A percentile compares a stretch with the other conserved stretches of the same genome.
phyloP scores from a whole-genome alignment of 2,797 vertebrate species.

The Brachyrhaphis roseni region DNA sequence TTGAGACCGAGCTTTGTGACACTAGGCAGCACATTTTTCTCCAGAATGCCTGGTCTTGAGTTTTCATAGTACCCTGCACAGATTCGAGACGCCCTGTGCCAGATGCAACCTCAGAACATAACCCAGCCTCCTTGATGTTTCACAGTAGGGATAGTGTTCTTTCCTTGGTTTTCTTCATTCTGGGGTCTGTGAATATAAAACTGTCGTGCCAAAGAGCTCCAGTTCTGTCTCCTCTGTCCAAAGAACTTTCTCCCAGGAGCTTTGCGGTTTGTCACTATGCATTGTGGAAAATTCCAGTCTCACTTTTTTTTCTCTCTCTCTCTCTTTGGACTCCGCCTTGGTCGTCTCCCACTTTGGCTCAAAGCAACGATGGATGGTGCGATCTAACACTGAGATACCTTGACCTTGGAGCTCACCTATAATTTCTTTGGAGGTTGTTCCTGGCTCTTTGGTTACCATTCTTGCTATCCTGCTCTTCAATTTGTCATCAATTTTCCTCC shows the following conservation, averaged over 20 bases:
- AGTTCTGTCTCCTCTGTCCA: conserved; percentile 2
- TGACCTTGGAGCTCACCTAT: not conserved
- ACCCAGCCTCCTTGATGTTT: not conserved
- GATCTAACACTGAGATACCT: not conserved
- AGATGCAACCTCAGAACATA: conserved; percentile 2
- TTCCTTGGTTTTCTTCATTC: not conserved
- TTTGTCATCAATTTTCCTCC: not conserved
- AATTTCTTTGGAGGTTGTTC: not conserved
- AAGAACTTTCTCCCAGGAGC: conserved; percentile 1
- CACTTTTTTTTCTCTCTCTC: not conserved
- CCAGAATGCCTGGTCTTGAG: not conserved
- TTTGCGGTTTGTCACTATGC: not conserved
- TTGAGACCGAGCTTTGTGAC: not conserved
- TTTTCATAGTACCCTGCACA: conserved; percentile 1
- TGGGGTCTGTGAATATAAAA: conserved; percentile 2
- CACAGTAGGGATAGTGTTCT: not conserved
- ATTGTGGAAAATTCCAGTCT: conserved; percentile 1
- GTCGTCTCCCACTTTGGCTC: not conserved
- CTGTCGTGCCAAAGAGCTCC: conserved; percentile 5
- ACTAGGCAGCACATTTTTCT: not conserved
- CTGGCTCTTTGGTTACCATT: not conserved
- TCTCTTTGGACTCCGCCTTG: not conserved
- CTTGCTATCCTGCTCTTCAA: not conserved
- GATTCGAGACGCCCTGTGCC: not conserved
- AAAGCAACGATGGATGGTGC: not conserved